Evolutionary conservation across 2,797 vertebrate species (phyloP).

Genomic region (Galaxias olidus): DNA sequence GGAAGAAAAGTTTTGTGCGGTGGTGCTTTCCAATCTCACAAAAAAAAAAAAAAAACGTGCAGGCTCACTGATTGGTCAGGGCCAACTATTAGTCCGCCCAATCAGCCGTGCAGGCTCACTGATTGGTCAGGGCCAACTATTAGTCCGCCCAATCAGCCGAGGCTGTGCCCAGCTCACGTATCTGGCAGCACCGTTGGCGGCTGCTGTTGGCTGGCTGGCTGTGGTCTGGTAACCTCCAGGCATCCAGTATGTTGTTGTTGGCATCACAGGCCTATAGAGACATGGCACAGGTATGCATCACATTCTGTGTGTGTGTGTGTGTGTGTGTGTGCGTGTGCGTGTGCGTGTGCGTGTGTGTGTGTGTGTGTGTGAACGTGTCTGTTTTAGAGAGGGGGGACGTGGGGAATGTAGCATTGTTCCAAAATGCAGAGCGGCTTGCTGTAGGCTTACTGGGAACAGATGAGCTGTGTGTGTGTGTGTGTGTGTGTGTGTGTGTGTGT

Average conservation of each 20-base stretch:
- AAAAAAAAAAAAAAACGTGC: too few species aligned
- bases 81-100: constrained; percentile 19
- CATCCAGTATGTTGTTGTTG: constrained; percentile 53
- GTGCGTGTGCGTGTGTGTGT: constrained; percentile 16
- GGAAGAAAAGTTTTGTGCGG: too few species aligned
- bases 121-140: constrained; percentile 34
- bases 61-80: too few species aligned
- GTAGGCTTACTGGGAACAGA: neutral
- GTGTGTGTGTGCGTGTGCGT: constrained; percentile 24
- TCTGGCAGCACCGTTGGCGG: constrained; percentile 40
- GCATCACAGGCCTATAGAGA: constrained; percentile 52
- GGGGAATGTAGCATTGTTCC: neutral
- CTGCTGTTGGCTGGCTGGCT: constrained; percentile 41
- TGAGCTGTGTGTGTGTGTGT: constrained; percentile 11
- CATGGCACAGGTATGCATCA: constrained; percentile 59
- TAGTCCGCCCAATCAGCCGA: constrained; percentile 58
- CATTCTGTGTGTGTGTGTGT: constrained; percentile 15
- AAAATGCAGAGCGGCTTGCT: neutral
- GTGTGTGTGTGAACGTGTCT: constrained; percentile 25
- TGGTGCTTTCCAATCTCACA: too few species aligned
- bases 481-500: constrained; percentile 17
- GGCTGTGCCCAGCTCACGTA: constrained; percentile 50
- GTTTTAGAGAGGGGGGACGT: neutral
- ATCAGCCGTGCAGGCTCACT: constrained; percentile 44
- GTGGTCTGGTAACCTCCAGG: constrained; percentile 39